A percentile compares a stretch with the other conserved stretches of the same genome.
phyloP scores from a whole-genome alignment of 2,797 vertebrate species.

The Enteromius radiatus region DNA sequence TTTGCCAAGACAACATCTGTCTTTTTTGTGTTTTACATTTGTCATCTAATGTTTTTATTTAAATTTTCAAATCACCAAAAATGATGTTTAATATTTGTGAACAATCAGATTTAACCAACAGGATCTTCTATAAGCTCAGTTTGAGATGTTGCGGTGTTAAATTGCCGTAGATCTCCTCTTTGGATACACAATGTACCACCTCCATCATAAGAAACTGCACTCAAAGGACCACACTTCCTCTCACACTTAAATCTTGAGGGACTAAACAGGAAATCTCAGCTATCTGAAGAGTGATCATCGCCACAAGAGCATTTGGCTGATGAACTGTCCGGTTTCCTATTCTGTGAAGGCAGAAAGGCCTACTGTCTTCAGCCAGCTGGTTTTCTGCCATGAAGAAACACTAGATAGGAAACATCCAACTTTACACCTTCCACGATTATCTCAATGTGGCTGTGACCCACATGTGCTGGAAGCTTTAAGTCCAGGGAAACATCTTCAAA shows the following conservation, averaged over 20 bases:
- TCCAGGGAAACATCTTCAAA: conserved; percentile 2
- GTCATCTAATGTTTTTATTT: background rate
- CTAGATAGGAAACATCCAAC: background rate
- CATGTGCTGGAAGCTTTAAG: conserved; percentile 7
- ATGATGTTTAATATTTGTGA: background rate
- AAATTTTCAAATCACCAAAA: background rate
- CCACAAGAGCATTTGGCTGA: background rate
- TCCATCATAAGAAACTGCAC: background rate
- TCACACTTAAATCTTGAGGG: background rate
- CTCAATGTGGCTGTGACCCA: background rate
- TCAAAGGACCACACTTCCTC: background rate
- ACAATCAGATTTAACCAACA: background rate
- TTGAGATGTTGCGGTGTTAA: background rate
- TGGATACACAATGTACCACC: background rate
- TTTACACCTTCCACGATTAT: background rate
- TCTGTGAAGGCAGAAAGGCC: background rate
- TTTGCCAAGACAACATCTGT: background rate
- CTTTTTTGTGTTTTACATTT: background rate
- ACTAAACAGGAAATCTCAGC: conserved; percentile 10
- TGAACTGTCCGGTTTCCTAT: background rate
- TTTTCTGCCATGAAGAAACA: background rate
- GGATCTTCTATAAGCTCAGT: background rate
- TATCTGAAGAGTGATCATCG: background rate
- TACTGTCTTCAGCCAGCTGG: background rate
- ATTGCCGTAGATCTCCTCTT: background rate